Evolutionary conservation across 2,888 invertebrate genomes (phyloP), one percentile per base, ranked within the genome.

Genomic region (Lacanobia wlatinum): DNA sequence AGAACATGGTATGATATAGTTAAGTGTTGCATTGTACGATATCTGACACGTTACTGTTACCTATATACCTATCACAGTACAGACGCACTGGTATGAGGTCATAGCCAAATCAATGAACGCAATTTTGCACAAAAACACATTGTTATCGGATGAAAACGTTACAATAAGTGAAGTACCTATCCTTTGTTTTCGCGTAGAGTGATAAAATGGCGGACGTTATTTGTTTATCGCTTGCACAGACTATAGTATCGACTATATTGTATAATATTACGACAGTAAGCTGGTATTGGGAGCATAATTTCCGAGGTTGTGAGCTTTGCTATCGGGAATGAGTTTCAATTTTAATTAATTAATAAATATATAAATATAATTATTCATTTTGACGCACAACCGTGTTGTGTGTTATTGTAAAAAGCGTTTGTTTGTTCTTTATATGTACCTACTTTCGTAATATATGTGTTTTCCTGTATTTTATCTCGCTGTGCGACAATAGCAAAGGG

Each of bases 261-360:
- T 94, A 93, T 90, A 89, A 88, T 91, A 91, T 90, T 88, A 92
- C 90, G 91, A 92, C 92, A 90, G 90, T 92, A 94, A 95, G 96
- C 96, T 96, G 96, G 96, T 96, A 95, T 94, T 95, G 96, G 96
- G 96, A 96, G 96, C 96, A 96, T 96, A 87, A 94, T 95, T 96
- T 96, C 96, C 96, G 95, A 93, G 95, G 96, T 96, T 96, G 96
- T 96, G 96, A 96, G 91, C 91, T 93, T 92, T 92, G 90, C 95
- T 94, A 92, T 95, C 96, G 96, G 96, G 92, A 96, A 96, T 96
- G 93, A 94, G 92, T 95, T 80, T 95, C 94, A 92, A 91, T 86
- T 91, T 92, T 93, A 91, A 90, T 91, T 87, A 86, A 85, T 85
- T 80, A 85, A 80, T 87, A 82, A 83, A 85, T 88, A 92, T 91